Base-by-base conservation (phyloP, 2,888 invertebrate species). In the Drosophila acutilabella region DNA sequence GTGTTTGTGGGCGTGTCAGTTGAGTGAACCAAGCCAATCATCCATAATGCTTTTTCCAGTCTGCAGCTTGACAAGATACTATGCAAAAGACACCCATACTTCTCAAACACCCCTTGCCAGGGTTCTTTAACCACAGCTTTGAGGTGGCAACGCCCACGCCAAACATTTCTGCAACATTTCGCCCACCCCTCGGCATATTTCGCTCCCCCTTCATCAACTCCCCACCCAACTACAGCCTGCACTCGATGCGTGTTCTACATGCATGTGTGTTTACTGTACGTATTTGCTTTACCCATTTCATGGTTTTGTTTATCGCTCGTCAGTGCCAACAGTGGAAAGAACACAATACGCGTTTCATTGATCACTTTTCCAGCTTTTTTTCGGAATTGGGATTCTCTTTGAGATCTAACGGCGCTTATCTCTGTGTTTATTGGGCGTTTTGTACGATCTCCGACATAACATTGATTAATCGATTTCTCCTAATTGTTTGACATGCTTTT, bases 11-110 rank as follows among this genome's bases (percentile, higher is more conserved):
- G 87, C 84, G 78, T 83, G 67, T 18, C 54, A 26, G 71, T 65
- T 67, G 80, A 71, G 41, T 66, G 78, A 81, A 83, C 81, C 76
- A 75, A 71, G 70, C 81, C 84, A 84, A 84, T 87, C 79, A 84
- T 66, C 72, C 66, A 64, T 70, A 81, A 88, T 75, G 74, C 62
- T 69, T 77, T 74, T 30, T 30, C 66, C 66, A 58, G 73, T 64
- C 62, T 59, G 74, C 65, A 57, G 52, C 33, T 20, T 45, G 26
- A 26, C 26, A 67, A 62, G 8, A 53, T 36, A 36, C 36, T 36
- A 36, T 36, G 36, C 36, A 36, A 18, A 57, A 52, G 33, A 40
- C 33, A 20, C 11, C n/a, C 8, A 38, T 60, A 56, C 54, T 44
- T 18, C 3, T 18, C 33, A 20, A 53, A 54, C 72, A 72, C 57